A percentile compares a stretch with the other conserved stretches of the same genome.
These are phyloP conservation scores for Sciurus niger DNA, from an alignment of 2,113 vertebrate genomes.

Conservation along the genomic window DNA sequence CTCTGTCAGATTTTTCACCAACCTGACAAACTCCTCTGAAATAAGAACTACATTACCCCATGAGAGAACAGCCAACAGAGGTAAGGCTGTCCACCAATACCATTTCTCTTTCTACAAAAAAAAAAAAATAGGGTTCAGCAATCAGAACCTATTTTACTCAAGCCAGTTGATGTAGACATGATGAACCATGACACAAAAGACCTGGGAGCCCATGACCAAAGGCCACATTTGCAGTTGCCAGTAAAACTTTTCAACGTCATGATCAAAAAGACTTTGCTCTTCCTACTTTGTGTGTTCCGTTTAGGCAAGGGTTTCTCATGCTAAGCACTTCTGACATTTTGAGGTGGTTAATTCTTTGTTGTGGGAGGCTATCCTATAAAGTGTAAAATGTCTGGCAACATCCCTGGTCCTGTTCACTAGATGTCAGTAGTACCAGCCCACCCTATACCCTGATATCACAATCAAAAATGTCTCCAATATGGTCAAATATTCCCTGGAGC, in stretches of 20 bases:
- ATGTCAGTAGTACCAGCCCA: neutral
- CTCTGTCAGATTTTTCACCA: neutral
- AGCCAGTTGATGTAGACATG: neutral
- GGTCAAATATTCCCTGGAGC: neutral
- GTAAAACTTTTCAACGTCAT: slow-evolving; percentile 29
- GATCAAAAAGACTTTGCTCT: neutral
- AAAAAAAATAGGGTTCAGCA: slow-evolving; percentile 7
- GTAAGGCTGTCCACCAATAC: neutral
- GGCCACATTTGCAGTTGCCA: neutral
- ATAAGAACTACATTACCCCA: neutral
- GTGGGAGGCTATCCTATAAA: neutral
- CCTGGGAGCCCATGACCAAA: neutral
- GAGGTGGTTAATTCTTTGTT: neutral
- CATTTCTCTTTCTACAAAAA: neutral
- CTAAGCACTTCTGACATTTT: neutral
- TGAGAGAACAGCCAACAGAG: neutral
- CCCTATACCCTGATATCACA: neutral
- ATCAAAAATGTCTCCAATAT: neutral
- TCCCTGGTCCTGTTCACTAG: neutral
- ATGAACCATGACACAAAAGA: neutral
- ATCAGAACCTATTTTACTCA: neutral
- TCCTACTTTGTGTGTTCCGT: neutral
- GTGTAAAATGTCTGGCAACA: neutral
- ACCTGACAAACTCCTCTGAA: neutral
- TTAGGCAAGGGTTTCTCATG: slow-evolving; percentile 21